phyloP scores from a whole-genome alignment of 1,140 invertebrate species.

The Aphelenchoides avenae region DNA sequence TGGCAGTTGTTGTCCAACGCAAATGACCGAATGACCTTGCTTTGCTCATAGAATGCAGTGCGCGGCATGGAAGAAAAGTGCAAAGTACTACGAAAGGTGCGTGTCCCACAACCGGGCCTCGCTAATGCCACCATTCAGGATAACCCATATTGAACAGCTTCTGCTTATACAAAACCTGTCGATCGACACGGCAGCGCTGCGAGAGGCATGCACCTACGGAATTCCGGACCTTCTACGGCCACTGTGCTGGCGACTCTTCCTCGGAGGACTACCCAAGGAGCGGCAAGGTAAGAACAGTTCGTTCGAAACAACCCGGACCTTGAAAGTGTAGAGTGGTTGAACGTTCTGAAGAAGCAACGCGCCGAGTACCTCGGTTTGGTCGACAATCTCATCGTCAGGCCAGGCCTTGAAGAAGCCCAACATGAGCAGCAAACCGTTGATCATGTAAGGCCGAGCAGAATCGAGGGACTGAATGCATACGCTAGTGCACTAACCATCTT shows the following conservation, averaged over 20 bases:
- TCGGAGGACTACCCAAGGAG: constrained; percentile 44
- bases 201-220: constrained; percentile 43
- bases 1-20: too few species aligned
- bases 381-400: constrained; percentile 39
- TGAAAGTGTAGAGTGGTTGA: too few species aligned
- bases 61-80: too few species aligned
- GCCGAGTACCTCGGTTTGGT: constrained; percentile 43
- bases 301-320: too few species aligned
- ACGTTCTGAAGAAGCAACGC: constrained; percentile 28
- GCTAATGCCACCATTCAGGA: constrained; percentile 26
- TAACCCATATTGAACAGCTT: constrained; percentile 43
- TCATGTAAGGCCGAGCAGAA: constrained; percentile 48
- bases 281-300: too few species aligned
- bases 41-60: too few species aligned
- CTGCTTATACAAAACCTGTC: constrained; percentile 48
- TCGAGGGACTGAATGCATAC: too few species aligned
- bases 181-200: constrained; percentile 41
- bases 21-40: too few species aligned
- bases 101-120: not conserved
- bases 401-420: constrained; percentile 1
- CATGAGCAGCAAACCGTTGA: constrained; percentile 15
- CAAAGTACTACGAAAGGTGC: constrained; percentile 23
- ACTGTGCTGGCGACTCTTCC: constrained; percentile 48
- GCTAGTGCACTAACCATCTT: too few species aligned
- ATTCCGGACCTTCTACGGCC: constrained; percentile 50